These are phyloP conservation scores for Pteromalus puparum DNA, from an alignment of 1,140 invertebrate species.

Conservation along the genomic window DNA sequence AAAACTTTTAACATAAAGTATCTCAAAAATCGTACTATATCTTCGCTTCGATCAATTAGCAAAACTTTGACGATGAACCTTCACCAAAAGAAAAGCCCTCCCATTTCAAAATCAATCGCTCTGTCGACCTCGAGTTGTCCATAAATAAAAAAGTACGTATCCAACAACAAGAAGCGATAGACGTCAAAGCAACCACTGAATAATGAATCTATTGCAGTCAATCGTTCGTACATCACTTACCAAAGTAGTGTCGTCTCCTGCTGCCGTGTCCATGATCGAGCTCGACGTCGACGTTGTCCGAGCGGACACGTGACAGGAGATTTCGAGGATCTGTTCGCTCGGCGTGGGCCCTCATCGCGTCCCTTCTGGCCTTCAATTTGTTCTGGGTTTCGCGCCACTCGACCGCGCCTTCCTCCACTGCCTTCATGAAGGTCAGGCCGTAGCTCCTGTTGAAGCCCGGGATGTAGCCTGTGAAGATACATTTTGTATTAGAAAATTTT, in stretches of 20 bases:
- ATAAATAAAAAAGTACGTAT: too few species aligned
- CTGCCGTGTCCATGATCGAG: slow-evolving; percentile 62
- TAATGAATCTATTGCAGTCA: background rate
- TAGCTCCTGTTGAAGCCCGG: slow-evolving; percentile 79
- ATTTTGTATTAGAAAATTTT: background rate
- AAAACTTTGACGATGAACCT: too few species aligned
- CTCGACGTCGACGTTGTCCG: slow-evolving; percentile 63
- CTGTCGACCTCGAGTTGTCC: background rate
- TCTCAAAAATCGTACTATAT: background rate
- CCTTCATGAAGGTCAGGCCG: slow-evolving; percentile 81
- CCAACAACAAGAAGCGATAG: too few species aligned
- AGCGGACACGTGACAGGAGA: slow-evolving; percentile 62
- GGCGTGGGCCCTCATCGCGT: slow-evolving; percentile 73
- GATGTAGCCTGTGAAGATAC: slow-evolving; percentile 74
- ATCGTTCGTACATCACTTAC: slow-evolving; percentile 54
- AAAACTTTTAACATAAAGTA: background rate
- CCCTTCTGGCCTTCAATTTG: slow-evolving; percentile 71
- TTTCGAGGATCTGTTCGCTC: slow-evolving; percentile 69
- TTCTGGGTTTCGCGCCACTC: slow-evolving; percentile 79
- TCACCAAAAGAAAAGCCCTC: too few species aligned
- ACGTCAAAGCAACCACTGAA: background rate
- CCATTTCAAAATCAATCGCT: background rate
- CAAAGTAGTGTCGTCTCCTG: slow-evolving; percentile 59
- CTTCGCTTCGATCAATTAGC: too few species aligned
- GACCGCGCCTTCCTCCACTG: slow-evolving; percentile 82